Percentiles rank a stretch among this genome's conserved stretches.
phyloP scores from a whole-genome alignment of 2,888 invertebrate genomes.

The Nephrotoma flavescens region DNA sequence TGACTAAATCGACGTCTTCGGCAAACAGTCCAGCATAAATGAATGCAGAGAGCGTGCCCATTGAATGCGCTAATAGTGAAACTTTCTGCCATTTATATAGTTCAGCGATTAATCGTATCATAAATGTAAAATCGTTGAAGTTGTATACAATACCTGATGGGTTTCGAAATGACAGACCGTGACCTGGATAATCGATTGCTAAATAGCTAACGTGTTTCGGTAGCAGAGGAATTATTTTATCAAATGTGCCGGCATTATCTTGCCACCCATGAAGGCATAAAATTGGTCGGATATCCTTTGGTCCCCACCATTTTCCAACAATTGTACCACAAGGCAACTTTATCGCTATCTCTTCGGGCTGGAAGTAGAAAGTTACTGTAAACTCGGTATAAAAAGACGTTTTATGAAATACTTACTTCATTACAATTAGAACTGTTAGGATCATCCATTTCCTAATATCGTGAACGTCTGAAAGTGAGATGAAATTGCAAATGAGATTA shows the following conservation, averaged over 20 bases:
- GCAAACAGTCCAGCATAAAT: slow-evolving; percentile 44
- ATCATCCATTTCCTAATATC: background rate
- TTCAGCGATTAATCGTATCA: slow-evolving; percentile 41
- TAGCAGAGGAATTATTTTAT: slow-evolving; percentile 47
- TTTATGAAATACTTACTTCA: background rate
- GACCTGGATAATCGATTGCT: slow-evolving; percentile 54
- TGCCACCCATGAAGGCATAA: slow-evolving; percentile 64
- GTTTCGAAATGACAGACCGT: slow-evolving; percentile 52
- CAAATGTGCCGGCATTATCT: slow-evolving; percentile 64
- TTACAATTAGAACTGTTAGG: background rate
- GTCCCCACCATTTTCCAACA: slow-evolving; percentile 57
- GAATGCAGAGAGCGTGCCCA: slow-evolving; percentile 48
- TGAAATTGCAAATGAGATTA: background rate
- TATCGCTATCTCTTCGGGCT: slow-evolving; percentile 42
- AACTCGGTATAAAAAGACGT: background rate
- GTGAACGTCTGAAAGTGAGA: background rate
- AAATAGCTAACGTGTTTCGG: slow-evolving; percentile 36
- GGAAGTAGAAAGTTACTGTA: background rate
- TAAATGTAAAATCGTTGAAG: slow-evolving; percentile 29
- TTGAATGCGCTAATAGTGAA: slow-evolving; percentile 52
- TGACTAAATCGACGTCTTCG: slow-evolving; percentile 29
- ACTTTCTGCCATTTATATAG: slow-evolving; percentile 56
- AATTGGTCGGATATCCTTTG: slow-evolving; percentile 42
- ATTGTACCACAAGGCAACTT: slow-evolving; percentile 55
- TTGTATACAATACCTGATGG: slow-evolving; percentile 41